Base-by-base conservation (phyloP, 2,888 invertebrate species). In the Leptopterna dolabrata region DNA sequence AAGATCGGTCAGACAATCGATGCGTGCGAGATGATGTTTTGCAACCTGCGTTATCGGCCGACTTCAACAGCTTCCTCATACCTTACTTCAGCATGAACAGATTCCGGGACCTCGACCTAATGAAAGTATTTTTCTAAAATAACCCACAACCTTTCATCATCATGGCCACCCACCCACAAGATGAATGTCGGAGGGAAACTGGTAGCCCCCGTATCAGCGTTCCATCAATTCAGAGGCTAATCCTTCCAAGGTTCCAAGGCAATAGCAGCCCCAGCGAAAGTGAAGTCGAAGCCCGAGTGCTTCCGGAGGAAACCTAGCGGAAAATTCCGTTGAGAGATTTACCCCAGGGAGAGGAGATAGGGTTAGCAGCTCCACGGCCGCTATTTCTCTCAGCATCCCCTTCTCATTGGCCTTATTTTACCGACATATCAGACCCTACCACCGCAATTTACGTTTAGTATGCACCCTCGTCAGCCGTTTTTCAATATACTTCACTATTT, bases 281-380 rank as follows among this genome's bases (percentile, higher is more conserved):
- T 78, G 78, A 19, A 78, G 78, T 78, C 78, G 78, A 45, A 78
- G 3, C 4, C 19, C 41, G 36, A 73, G 36, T 41, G 36, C 73
- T 73, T 27, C 78, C 45, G 45, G 78, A 13, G 78, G 78, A 78
- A 78, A 78, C 78, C 45, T 41, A 78, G 78, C 78, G 78, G 78
- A 78, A 78, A 78, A 78, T 78, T 78, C 45, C 78, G 78, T 78
- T 45, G 78, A 78, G 78, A 45, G 78, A 78, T 78, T 78, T 78
- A 78, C 43, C 45, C 78, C 43, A 41, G 78, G 45, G 45, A 78
- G 24, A 13, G 43, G 27, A 78, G 78, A 78, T 78, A 45, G 43
- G 45, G 41, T 78, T 78, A 78, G 41, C 19, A 41, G 4, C 30
- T 30, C n/a, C 36, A 29, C 30, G 30, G 41, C 30, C 80, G 11